phyloP scores from a whole-genome alignment of 1,140 invertebrate genomes.

The Formica selysi region DNA sequence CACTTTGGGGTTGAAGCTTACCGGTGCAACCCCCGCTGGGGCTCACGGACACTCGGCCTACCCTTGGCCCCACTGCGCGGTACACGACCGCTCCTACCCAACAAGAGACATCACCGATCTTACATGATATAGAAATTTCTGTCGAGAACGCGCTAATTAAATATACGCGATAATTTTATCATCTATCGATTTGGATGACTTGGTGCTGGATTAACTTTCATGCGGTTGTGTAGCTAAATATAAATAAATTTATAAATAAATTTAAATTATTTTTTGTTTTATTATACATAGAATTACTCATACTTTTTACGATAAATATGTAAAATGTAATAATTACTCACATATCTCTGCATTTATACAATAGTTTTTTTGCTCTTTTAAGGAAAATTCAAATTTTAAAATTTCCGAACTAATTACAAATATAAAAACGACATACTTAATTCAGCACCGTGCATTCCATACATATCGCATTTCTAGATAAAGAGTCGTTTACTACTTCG shows the following conservation, averaged over 20 bases:
- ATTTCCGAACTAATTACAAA: background rate
- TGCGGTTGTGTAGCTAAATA: background rate
- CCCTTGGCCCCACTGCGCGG: slow-evolving; percentile 85
- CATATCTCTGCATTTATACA: background rate
- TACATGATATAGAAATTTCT: slow-evolving; percentile 75
- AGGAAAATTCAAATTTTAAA: background rate
- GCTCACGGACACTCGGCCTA: slow-evolving; percentile 85
- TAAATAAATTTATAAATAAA: background rate
- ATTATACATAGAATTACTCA: background rate
- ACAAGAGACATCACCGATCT: slow-evolving; percentile 84
- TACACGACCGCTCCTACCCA: slow-evolving; percentile 86
- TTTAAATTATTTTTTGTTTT: background rate
- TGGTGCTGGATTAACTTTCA: slow-evolving; percentile 63
- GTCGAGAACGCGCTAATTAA: slow-evolving; percentile 61
- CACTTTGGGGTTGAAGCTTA: slow-evolving; percentile 85
- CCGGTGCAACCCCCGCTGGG: slow-evolving; percentile 86
- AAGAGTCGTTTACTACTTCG: slow-evolving; percentile 51
- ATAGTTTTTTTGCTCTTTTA: background rate
- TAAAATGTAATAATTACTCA: background rate
- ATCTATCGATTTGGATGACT: slow-evolving; percentile 24
- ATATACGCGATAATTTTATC: slow-evolving; percentile 48
- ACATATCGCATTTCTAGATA: slow-evolving; percentile 28
- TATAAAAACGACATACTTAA: slow-evolving; percentile 45
- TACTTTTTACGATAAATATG: background rate
- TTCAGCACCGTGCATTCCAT: slow-evolving; percentile 67